phyloP scores from a whole-genome alignment of 2,113 vertebrate genomes.

The Pitta sordida region DNA sequence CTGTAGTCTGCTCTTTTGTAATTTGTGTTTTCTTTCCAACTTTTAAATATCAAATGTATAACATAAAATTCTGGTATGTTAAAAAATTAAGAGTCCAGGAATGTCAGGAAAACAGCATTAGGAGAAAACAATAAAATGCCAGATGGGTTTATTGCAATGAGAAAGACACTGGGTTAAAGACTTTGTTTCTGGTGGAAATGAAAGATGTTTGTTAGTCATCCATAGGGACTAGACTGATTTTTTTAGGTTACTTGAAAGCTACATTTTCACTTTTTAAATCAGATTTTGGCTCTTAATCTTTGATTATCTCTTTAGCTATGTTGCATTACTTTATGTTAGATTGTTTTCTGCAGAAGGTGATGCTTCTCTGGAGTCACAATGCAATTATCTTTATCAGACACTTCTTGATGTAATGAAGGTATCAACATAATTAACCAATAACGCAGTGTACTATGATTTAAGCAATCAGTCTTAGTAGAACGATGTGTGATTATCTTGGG shows the following conservation, averaged over 20 bases:
- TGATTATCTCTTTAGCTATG: not conserved
- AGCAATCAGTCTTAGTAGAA: not conserved
- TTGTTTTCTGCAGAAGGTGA: not conserved
- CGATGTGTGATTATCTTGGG: not conserved
- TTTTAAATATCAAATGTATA: not conserved
- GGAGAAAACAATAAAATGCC: constrained; percentile 4
- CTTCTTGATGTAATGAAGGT: not conserved
- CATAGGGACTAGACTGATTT: not conserved
- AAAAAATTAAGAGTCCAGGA: not conserved
- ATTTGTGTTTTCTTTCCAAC: not conserved
- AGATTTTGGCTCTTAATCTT: not conserved
- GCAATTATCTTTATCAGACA: not conserved
- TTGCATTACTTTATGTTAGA: not conserved
- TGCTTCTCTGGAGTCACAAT: not conserved
- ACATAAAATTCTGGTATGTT: not conserved
- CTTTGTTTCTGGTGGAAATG: not conserved
- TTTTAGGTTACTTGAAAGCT: not conserved
- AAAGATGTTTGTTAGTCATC: not conserved
- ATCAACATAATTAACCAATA: not conserved
- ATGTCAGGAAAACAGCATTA: not conserved
- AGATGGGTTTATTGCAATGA: not conserved
- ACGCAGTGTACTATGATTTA: not conserved
- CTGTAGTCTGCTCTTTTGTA: not conserved
- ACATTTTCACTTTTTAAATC: not conserved
- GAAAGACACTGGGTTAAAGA: not conserved